phyloP scores from a whole-genome alignment of 1,140 invertebrate species.

The Limonius californicus region DNA sequence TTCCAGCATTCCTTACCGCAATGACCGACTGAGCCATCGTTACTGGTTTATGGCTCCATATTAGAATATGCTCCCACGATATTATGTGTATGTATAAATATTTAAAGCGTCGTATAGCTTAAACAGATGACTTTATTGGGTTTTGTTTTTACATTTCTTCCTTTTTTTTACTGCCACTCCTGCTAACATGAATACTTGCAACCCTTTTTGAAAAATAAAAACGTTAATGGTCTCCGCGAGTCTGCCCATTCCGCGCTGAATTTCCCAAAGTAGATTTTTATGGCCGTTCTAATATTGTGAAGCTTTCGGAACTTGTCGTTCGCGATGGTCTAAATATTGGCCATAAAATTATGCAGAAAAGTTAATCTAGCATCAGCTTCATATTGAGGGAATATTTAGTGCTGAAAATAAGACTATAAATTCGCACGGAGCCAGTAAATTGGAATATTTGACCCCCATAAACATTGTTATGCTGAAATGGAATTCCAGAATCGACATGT shows the following conservation, averaged over 20 bases:
- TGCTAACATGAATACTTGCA: too few species aligned
- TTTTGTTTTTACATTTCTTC: conserved; percentile 3
- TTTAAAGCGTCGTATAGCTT: conserved; percentile 4
- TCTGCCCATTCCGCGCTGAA: too few species aligned
- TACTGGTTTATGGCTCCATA: conserved; percentile 17
- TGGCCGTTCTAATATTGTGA: not conserved
- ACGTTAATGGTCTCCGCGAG: too few species aligned
- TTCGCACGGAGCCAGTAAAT: conserved; percentile 39
- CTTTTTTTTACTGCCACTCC: not conserved
- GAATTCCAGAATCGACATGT: conserved; percentile 40
- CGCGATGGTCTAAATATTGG: conserved; percentile 25
- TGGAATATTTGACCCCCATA: conserved; percentile 46
- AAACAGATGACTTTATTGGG: conserved; percentile 1
- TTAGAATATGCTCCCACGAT: conserved; percentile 12
- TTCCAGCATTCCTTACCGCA: conserved; percentile 11
- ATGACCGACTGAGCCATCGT: conserved; percentile 16
- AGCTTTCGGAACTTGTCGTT: conserved; percentile 1
- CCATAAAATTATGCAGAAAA: conserved; percentile 43
- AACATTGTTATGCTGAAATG: conserved; percentile 38
- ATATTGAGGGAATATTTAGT: conserved; percentile 43
- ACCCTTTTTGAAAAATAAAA: too few species aligned
- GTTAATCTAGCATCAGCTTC: conserved; percentile 38
- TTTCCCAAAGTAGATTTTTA: not conserved
- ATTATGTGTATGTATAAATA: conserved; percentile 16
- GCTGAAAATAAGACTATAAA: conserved; percentile 44